A percentile compares a stretch with the other conserved stretches of the same genome.
phyloP scores from a whole-genome alignment of 2,797 vertebrate genomes.

The Eospalax fontanierii region DNA sequence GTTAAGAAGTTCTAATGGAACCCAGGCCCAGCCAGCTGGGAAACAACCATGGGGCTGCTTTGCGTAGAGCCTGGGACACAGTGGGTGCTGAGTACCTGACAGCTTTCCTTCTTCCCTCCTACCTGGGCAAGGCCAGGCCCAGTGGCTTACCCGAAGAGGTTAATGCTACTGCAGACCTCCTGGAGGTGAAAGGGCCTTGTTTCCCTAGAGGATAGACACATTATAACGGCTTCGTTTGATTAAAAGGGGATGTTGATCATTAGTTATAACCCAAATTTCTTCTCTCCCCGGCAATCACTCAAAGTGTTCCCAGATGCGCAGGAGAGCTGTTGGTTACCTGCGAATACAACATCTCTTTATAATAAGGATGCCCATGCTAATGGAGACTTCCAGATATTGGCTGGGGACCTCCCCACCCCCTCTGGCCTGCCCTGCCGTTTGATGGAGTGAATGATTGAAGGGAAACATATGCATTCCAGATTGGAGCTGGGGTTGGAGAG shows the following conservation, averaged over 20 bases:
- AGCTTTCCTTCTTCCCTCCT: background rate
- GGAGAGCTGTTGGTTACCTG: conserved; percentile 87
- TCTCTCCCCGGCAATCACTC: conserved; percentile 89
- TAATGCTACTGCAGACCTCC: conserved; percentile 89
- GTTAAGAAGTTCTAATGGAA: background rate
- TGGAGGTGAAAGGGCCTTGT: conserved; percentile 90
- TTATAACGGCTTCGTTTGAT: conserved; percentile 92
- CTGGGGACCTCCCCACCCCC: conserved; percentile 79
- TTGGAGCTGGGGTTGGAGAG: conserved; percentile 85
- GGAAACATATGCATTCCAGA: conserved; percentile 92
- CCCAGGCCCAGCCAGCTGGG: background rate
- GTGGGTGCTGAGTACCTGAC: background rate
- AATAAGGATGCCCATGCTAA: conserved; percentile 86
- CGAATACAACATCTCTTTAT: conserved; percentile 90
- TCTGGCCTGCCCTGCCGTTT: conserved; percentile 79
- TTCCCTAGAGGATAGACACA: conserved; percentile 89
- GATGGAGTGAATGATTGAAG: conserved; percentile 90
- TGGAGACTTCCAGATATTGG: conserved; percentile 87
- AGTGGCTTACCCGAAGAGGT: conserved; percentile 75
- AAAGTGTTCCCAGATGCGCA: conserved; percentile 91
- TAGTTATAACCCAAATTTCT: conserved; percentile 90
- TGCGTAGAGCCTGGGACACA: background rate
- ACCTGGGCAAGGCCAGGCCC: background rate
- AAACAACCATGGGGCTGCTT: background rate
- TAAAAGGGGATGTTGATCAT: conserved; percentile 92